phyloP scores from a whole-genome alignment of 2,888 invertebrate genomes.

The Caenorhabditis imperialis region DNA sequence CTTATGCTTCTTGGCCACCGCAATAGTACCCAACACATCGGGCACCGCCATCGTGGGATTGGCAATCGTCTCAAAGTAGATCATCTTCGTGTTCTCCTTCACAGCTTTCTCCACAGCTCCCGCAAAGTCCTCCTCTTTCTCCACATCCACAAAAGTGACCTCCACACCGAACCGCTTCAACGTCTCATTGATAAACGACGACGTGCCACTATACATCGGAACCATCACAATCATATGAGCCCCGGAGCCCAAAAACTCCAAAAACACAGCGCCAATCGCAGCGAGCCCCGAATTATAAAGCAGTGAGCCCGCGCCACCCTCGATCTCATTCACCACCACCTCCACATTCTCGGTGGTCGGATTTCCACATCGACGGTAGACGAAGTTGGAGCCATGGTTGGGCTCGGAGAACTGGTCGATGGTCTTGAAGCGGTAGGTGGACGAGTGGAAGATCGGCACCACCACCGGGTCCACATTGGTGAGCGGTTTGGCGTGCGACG shows the following conservation, averaged over 20 bases:
- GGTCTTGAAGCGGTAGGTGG: slow-evolving; percentile 57
- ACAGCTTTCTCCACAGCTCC: slow-evolving; percentile 75
- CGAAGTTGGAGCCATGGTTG: slow-evolving; percentile 60
- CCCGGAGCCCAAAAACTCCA: slow-evolving; percentile 78
- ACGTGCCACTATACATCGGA: slow-evolving; percentile 78
- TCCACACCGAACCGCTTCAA: slow-evolving; percentile 76
- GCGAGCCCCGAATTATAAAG: slow-evolving; percentile 67
- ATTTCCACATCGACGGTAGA: slow-evolving; percentile 65
- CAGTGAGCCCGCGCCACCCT: slow-evolving; percentile 62
- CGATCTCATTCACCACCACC: slow-evolving; percentile 63
- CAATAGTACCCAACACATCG: slow-evolving; percentile 77
- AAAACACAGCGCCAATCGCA: slow-evolving; percentile 77
- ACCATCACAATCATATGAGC: slow-evolving; percentile 78
- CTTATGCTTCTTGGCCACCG: slow-evolving; percentile 50
- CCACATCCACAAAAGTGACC: slow-evolving; percentile 57
- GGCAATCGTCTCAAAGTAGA: slow-evolving; percentile 79
- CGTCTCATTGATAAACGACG: slow-evolving; percentile 74
- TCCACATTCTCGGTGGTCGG: slow-evolving; percentile 67
- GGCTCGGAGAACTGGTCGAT: slow-evolving; percentile 53
- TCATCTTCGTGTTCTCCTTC: slow-evolving; percentile 78
- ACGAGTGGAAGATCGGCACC: slow-evolving; percentile 64
- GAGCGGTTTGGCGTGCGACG: slow-evolving; percentile 53
- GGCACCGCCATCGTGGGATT: slow-evolving; percentile 78
- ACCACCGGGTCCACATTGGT: slow-evolving; percentile 62
- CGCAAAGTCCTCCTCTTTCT: slow-evolving; percentile 55